Evolutionary conservation across 2,888 invertebrate genomes (phyloP).

Genomic region (Hemaris fuciformis): DNA sequence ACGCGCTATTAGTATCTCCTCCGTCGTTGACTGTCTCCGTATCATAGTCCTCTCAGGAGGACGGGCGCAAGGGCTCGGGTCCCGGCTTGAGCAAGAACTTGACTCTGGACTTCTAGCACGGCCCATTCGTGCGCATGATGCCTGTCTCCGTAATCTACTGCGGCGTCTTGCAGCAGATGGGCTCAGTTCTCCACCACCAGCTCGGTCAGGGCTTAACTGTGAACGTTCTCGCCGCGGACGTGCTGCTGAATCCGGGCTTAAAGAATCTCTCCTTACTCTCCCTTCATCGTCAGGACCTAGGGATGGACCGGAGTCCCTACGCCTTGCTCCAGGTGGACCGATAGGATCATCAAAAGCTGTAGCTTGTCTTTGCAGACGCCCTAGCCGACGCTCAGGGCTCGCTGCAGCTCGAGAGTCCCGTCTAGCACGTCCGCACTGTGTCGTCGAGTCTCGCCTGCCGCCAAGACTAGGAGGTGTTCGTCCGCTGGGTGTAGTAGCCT

Average conservation of each 20-base stretch:
- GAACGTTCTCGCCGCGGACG: conserved; percentile 88
- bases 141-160: conserved; percentile 88
- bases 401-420: conserved; percentile 85
- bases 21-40: conserved; percentile 93
- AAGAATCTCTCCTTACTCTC: conserved; percentile 89
- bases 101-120: conserved; percentile 85
- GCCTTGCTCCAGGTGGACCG: conserved; percentile 85
- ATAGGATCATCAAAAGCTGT: conserved; percentile 94
- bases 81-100: conserved; percentile 89
- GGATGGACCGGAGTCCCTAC: conserved; percentile 92
- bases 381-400: conserved; percentile 85
- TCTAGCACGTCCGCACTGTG: conserved; percentile 88
- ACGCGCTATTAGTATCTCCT: conserved; percentile 94
- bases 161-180: conserved; percentile 87
- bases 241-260: conserved; percentile 95
- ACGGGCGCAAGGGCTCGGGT: conserved; percentile 89
- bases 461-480: conserved; percentile 74
- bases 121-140: conserved; percentile 86
- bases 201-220: conserved; percentile 90
- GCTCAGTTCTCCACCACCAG: conserved; percentile 90
- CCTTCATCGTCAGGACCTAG: conserved; percentile 91
- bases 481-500: conserved; percentile 58
- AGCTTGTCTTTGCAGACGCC: conserved; percentile 91
- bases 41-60: conserved; percentile 87
- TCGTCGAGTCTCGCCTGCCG: conserved; percentile 90